Evolutionary conservation across 1,140 invertebrate genomes (phyloP).

Genomic region (Notospermus geniculatus): DNA sequence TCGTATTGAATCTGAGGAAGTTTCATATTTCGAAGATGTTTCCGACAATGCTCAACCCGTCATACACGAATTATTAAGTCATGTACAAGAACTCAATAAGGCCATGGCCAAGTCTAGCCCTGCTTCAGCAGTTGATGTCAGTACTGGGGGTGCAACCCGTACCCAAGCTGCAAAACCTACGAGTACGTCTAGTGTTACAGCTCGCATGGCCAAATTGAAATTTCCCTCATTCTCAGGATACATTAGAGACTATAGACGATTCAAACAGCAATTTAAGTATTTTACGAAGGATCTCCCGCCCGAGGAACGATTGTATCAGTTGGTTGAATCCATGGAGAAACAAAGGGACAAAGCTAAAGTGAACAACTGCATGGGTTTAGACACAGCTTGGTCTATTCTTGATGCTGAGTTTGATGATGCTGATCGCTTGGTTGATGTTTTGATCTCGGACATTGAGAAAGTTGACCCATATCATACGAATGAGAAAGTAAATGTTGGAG

Average conservation of each 20-base stretch:
- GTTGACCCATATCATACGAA: not conserved
- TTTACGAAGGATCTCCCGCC: constrained; percentile 1
- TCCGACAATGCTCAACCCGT: too few relatives aligned
- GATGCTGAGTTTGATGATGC: not conserved
- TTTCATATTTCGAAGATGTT: too few relatives aligned
- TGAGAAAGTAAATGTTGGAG: not conserved
- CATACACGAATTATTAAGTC: too few relatives aligned
- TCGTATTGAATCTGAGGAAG: too few relatives aligned
- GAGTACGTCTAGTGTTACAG: not conserved
- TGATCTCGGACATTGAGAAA: not conserved
- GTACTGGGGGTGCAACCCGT: too few relatives aligned
- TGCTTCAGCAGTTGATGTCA: too few relatives aligned
- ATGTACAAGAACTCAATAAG: too few relatives aligned
- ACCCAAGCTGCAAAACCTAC: not conserved
- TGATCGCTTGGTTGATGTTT: not conserved
- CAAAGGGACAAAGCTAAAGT: not conserved
- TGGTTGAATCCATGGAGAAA: constrained; percentile 1
- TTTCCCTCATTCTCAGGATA: not conserved
- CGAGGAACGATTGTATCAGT: not conserved
- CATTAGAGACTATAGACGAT: not conserved
- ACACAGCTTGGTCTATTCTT: not conserved
- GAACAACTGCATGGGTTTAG: not conserved
- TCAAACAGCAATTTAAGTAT: not conserved
- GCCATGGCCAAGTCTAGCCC: too few relatives aligned
- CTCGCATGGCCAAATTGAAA: not conserved